Evolutionary conservation across 2,113 vertebrate species (phyloP), one percentile per base, ranked within the genome.

Genomic region (Sorex araneus): DNA sequence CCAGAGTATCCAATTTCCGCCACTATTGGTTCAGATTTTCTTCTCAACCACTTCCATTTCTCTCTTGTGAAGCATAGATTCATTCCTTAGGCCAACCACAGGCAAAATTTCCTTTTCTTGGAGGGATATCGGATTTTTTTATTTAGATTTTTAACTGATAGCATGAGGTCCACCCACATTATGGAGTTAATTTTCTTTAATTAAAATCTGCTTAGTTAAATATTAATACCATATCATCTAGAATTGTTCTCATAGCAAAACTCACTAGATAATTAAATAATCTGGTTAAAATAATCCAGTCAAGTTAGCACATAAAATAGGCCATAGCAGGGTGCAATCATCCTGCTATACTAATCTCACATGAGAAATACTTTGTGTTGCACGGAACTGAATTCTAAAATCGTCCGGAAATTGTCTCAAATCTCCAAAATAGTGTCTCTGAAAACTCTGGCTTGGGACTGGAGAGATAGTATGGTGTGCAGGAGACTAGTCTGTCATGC

Each of bases 201-300:
- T 45, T 47, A n/a, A 30, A 77, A 15, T 77, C 63, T 19, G 3
- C 34, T n/a, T n/a, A 45, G 15, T 45, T 47, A 25, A 47, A 43
- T 27, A 34, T 15, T 6, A 47, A 19, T 76, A 40, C 40, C 40
- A 27, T 64, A 34, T 74, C 57, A 47, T 30, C n/a, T 34, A 6
- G n/a, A 57, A 34, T 21, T 2, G 18, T n/a, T 47, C 75, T 67
- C 25, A 25, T 1, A 28, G 30, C 3, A 32, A 50, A 34, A 30
- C 50, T 63, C 60, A 32, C 36, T 18, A 3, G 15, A 47, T 69
- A 15, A 21, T 36, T 84, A 7, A 15, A 18, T 7, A 36, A 60
- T 19, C 36, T 27, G 3, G 15, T 30, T 15, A 5, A 2, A 4
- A 4, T 2, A 0, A 18, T 13, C 23, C 5, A 19, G 13, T 27